These are phyloP conservation scores for Drosophila picticornis DNA, from an alignment of 2,888 invertebrate genomes.

Conservation along the genomic window DNA sequence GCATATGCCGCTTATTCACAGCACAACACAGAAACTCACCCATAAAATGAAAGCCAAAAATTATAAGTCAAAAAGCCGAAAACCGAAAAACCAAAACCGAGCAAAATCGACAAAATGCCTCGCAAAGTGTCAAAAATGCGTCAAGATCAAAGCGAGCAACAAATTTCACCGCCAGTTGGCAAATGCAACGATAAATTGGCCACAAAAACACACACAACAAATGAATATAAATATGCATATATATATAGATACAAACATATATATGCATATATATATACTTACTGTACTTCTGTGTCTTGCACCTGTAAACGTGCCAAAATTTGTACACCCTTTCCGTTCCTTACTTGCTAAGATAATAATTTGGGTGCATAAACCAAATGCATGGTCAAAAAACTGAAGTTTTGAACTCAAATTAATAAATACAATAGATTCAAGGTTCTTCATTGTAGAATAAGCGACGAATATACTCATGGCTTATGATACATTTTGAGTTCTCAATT, in stretches of 20 bases:
- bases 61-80: constrained; percentile 21
- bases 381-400: neutral
- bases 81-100: constrained; percentile 31
- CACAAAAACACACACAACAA: constrained; percentile 36
- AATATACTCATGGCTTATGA: neutral
- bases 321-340: constrained; percentile 12
- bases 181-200: constrained; percentile 76
- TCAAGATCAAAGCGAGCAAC: constrained; percentile 73
- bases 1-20: constrained; percentile 61
- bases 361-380: neutral
- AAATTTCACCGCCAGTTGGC: constrained; percentile 71
- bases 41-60: constrained; percentile 33
- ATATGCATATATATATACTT: neutral
- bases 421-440: neutral
- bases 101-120: constrained; percentile 69
- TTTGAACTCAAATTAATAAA: neutral
- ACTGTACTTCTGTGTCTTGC: neutral
- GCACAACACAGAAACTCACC: constrained; percentile 13
- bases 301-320: neutral
- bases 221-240: constrained; percentile 16
- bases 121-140: constrained; percentile 76
- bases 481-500: neutral
- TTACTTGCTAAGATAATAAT: neutral
- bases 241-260: constrained; percentile 7
- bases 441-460: neutral